Evolutionary conservation across 2,113 vertebrate genomes (phyloP), one percentile per base, ranked within the genome.

Genomic region (Pycnonotus jocosus): DNA sequence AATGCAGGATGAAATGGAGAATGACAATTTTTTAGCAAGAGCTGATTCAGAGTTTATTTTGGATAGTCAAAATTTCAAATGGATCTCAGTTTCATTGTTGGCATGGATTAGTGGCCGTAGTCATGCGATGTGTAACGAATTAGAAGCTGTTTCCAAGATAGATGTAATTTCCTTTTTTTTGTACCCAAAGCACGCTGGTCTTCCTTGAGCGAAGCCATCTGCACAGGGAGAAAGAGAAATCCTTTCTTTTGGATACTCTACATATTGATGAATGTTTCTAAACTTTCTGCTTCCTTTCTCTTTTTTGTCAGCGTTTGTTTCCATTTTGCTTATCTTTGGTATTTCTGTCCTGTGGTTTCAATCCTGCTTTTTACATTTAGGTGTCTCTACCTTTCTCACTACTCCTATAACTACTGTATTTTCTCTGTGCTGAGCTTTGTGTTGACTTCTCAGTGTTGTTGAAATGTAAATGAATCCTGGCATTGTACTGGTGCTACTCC

Each of bases 131-230:
- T 20, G 50, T 81, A 70, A 58, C 47, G 74, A 95, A 86, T 90
- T 93, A 78, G 74, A 90, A 92, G 47, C 64, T 83, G n/a, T 68
- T 92, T 94, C 89, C 61, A 78, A 71, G 69, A 77, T 18, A 91
- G 62, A 79, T 90, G 58, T 30, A 62, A 86, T 90, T 91, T 90
- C 71, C 71, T 45, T 80, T 42, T 86, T 87, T 95, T 86, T 86
- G 88, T 90, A 90, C 85, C 64, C 81, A 38, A 38, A 80, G 78
- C 86, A 96, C 14, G n/a, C 85, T 50, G 44, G 53, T 62, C 42
- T 92, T 94, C 79, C 81, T 92, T 81, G 73, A 58, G 61, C 62
- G 35, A 82, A 91, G 87, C 93, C 81, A 86, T 88, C 90, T 88
- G 86, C 80, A 62, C 79, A 45, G 24, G 37, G 79, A 62, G 54